A percentile compares a stretch with the other conserved stretches of the same genome.
Evolutionary conservation across 2,113 vertebrate species (phyloP).

Genomic region (Syngnathus typhle): DNA sequence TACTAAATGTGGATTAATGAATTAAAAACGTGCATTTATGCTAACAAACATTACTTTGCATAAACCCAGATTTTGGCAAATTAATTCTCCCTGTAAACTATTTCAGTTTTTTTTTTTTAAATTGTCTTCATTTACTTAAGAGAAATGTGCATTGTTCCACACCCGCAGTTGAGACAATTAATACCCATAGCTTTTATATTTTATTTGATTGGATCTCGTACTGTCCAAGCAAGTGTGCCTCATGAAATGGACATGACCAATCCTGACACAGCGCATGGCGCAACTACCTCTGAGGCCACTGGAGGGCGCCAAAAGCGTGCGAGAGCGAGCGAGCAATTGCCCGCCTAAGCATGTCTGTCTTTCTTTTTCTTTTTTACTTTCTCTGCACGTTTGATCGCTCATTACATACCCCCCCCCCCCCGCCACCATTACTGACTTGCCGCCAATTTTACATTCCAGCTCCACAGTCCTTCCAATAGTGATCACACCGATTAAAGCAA

Average conservation of each 20-base stretch:
- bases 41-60: too few relatives aligned
- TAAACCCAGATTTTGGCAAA: too few relatives aligned
- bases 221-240: not conserved
- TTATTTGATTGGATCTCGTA: not conserved
- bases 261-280: constrained; percentile 34
- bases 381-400: constrained; percentile 34
- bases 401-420: constrained; percentile 14
- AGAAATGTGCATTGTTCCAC: not conserved
- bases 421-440: constrained; percentile 45
- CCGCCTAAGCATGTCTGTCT: constrained; percentile 61
- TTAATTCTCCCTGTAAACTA: too few relatives aligned
- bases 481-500: constrained; percentile 55
- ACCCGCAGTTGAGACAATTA: not conserved
- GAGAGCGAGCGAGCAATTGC: constrained; percentile 38
- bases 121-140: too few relatives aligned
- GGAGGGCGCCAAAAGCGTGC: constrained; percentile 53
- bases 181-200: not conserved
- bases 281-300: constrained; percentile 68
- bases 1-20: too few relatives aligned
- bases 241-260: not conserved
- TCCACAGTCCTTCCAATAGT: constrained; percentile 7
- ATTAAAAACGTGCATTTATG: too few relatives aligned
- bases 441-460: constrained; percentile 66
- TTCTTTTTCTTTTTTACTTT: constrained; percentile 34
- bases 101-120: too few relatives aligned